Conservation (phyloP, 2,113 vertebrate species). For the Ammospiza nelsoni region DNA sequence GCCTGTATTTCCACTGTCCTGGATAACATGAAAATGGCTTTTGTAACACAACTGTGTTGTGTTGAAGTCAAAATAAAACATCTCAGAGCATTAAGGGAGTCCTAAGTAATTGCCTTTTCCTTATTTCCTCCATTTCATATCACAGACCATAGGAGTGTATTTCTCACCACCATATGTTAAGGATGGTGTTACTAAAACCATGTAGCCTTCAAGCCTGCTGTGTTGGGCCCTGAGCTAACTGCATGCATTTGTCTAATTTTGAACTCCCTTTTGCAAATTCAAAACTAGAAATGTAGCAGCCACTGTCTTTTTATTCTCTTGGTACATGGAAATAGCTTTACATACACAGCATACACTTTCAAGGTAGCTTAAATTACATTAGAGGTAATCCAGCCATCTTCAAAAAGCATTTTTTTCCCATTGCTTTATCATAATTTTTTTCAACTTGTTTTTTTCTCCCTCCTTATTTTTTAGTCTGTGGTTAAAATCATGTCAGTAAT, state of each 20-base stretch:
- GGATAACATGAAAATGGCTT: not conserved
- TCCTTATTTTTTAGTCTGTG: not conserved
- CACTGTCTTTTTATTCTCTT: not conserved
- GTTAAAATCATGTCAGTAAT: not conserved
- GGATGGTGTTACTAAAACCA: not conserved
- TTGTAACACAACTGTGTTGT: not conserved
- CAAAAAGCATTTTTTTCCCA: not conserved
- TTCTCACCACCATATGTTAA: not conserved
- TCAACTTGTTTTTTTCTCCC: not conserved
- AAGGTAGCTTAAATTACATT: not conserved
- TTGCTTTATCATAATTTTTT: not conserved
- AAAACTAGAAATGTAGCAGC: not conserved
- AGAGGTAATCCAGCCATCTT: not conserved
- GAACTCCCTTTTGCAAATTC: not conserved
- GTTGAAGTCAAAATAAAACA: not conserved
- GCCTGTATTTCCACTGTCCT: not conserved
- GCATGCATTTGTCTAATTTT: not conserved
- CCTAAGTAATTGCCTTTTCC: slow-evolving; percentile 28
- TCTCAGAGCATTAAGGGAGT: not conserved
- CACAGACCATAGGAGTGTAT: not conserved
- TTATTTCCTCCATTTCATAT: slow-evolving; percentile 71
- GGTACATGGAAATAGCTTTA: not conserved
- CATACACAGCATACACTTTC: not conserved
- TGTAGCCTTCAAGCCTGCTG: not conserved
- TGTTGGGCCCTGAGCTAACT: not conserved